A percentile compares a stretch with the other conserved stretches of the same genome.
Conservation (phyloP, 2,113 vertebrate genomes). For the Blennius ocellaris region DNA sequence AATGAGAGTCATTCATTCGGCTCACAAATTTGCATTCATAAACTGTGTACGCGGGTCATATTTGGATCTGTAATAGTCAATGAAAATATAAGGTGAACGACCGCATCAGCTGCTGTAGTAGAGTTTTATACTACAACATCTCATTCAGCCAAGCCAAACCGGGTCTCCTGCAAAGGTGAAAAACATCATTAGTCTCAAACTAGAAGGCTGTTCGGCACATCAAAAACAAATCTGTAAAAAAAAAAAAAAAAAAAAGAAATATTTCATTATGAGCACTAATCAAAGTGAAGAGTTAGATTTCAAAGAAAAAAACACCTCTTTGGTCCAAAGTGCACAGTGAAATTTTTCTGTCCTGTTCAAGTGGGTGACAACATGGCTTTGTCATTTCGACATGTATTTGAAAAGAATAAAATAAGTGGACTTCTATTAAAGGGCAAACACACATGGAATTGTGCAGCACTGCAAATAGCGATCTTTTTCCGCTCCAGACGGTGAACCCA, state of each 20-base stretch:
- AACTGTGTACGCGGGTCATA: conserved; percentile 36
- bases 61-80: conserved; percentile 23
- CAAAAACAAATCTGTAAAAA: conserved; percentile 59
- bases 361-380: neutral
- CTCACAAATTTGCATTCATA: conserved; percentile 51
- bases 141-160: conserved; percentile 52
- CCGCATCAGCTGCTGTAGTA: conserved; percentile 22
- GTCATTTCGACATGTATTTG: conserved; percentile 50
- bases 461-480: conserved; percentile 40
- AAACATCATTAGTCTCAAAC: conserved; percentile 62
- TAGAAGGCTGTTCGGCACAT: conserved; percentile 52
- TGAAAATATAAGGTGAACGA: conserved; percentile 42
- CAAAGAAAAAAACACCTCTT: conserved; percentile 7
- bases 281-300: conserved; percentile 41
- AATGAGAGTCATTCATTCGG: conserved; percentile 64
- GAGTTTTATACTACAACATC: conserved; percentile 22
- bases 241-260: no score
- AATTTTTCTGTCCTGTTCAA: conserved; percentile 42
- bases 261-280: conserved; percentile 62
- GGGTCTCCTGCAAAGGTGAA: conserved; percentile 67
- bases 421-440: conserved; percentile 61
- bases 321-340: conserved; percentile 30
- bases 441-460: conserved; percentile 37
- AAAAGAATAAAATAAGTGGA: conserved; percentile 49
- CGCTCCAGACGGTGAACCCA: conserved; percentile 58